Base-by-base conservation (phyloP, 2,113 vertebrate species). In the Reinhardtius hippoglossoides region DNA sequence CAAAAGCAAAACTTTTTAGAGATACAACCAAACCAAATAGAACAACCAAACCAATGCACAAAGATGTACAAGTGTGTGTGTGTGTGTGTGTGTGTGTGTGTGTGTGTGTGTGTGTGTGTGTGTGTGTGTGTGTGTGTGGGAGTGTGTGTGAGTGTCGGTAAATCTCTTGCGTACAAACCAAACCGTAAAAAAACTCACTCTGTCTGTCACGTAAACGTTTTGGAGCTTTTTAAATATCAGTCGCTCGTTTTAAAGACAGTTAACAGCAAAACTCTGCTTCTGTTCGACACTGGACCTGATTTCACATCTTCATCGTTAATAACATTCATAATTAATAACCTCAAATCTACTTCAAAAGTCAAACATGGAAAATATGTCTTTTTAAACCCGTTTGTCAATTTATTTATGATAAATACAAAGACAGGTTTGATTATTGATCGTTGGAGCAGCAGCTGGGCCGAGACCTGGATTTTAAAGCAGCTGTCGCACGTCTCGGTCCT, bases 21-120 rank as follows among this genome's bases (percentile, higher is more conserved):
- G 69, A 69, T 61, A 71, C 62, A 90, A 92, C 83, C 64, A 88
- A 78, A 92, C 92, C 94, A 95, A 95, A 94, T 93, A 93, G 87
- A 92, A 88, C 86, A 86, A 91, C 85, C 90, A 87, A 93, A 92
- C 89, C 89, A 86, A 92, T 84, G 89, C 93, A 94, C 92, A 93
- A 92, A 92, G 76, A 42, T 42, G 9, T 55, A 67, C 55, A 35
- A 78, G 71, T 75, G 72, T 80, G 67, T 10, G 15, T 56, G 69
- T 54, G 62, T 62, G 66, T 62, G 67, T 15, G 46, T 46, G 27
- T 23, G 58, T 13, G 46, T 9, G 52, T 40, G 65, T 27, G 60
- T 46, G 59, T 9, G 67, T 55, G 60, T 57, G 57, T 66, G n/a
- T 61, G 58, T 3, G 48, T 71, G 71, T 26, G 27, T 31, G 27